Conservation (phyloP, 23 tunicate genomes). For the Oikopleura albicans region DNA sequence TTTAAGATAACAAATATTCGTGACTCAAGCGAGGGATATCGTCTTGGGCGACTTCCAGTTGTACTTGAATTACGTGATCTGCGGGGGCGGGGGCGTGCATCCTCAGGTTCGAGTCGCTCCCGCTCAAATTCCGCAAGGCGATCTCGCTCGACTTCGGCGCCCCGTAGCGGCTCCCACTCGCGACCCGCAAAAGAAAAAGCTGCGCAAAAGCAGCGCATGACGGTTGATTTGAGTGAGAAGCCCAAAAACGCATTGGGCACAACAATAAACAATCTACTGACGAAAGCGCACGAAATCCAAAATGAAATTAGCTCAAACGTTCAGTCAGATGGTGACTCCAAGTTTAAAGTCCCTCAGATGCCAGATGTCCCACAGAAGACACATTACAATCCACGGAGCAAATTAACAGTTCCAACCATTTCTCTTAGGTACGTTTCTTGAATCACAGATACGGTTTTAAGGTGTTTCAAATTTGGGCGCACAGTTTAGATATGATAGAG, state of each 20-base stretch:
- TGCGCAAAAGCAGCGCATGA: neutral
- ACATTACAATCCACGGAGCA: too few species aligned
- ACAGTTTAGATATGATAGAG: too few species aligned
- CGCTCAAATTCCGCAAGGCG: neutral
- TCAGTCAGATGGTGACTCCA: neutral
- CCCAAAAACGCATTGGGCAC: neutral
- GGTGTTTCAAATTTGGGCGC: too few species aligned
- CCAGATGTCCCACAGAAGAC: too few species aligned
- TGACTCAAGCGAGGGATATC: neutral
- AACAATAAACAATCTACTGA: neutral
- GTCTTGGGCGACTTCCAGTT: neutral
- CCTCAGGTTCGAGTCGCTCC: neutral
- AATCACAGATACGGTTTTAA: too few species aligned
- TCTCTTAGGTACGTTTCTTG: too few species aligned
- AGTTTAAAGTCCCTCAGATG: too few species aligned
- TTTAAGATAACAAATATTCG: neutral
- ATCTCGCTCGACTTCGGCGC: neutral
- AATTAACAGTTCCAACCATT: too few species aligned
- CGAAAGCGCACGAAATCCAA: neutral
- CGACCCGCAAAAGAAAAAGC: too few species aligned
- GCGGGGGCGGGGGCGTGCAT: neutral
- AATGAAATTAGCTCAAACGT: neutral
- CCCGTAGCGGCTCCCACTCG: too few species aligned
- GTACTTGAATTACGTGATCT: neutral
- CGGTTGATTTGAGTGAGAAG: neutral